These are phyloP conservation scores for Temnothorax ravouxi DNA, from an alignment of 2,888 invertebrate genomes.

Conservation along the genomic window DNA sequence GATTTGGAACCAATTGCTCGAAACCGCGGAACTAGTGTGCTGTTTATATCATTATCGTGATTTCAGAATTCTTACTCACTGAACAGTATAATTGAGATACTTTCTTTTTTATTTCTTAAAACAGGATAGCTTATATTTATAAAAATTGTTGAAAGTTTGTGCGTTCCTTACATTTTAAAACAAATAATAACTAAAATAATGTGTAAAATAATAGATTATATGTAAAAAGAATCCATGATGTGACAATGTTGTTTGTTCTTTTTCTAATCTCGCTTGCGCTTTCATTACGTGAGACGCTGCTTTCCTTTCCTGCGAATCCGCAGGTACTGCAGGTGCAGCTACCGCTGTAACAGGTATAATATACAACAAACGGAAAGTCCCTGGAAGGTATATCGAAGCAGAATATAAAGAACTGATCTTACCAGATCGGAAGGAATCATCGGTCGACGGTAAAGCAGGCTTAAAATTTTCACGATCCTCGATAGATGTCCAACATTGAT, in stretches of 20 bases:
- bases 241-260: background rate
- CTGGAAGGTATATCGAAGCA: slow-evolving; percentile 5
- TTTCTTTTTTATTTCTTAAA: background rate
- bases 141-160: background rate
- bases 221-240: slow-evolving; percentile 28
- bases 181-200: background rate
- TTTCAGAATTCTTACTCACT: background rate
- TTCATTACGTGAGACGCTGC: background rate
- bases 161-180: background rate
- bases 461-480: slow-evolving; percentile 32
- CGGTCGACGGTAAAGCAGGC: slow-evolving; percentile 67
- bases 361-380: slow-evolving; percentile 18
- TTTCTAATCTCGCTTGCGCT: background rate
- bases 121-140: background rate
- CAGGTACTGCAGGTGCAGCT: background rate
- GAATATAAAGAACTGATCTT: slow-evolving; percentile 17
- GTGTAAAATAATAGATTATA: background rate
- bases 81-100: background rate
- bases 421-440: slow-evolving; percentile 34
- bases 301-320: background rate
- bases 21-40: background rate
- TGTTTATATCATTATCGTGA: background rate
- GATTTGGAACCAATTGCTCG: slow-evolving; percentile 4
- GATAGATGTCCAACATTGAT: slow-evolving; percentile 62
- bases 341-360: background rate